Base-by-base conservation (phyloP, 2,888 invertebrate species). In the Dicycla oo region DNA sequence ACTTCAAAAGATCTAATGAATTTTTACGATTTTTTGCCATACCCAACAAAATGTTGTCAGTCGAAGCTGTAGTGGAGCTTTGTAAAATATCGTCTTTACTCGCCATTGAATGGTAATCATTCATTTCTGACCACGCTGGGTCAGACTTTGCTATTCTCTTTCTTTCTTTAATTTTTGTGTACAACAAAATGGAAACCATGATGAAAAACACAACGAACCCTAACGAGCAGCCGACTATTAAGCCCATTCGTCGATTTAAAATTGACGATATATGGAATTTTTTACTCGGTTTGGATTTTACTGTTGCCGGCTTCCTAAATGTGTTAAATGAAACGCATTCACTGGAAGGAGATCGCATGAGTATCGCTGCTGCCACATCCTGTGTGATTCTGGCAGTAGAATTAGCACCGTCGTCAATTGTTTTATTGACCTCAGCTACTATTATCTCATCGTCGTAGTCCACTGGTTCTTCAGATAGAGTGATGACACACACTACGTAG, bases 41-140 rank as follows among this genome's bases (percentile, higher is more conserved):
- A 86, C 96, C 95, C 88, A 95, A 88, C 85, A 96, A 91, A 89
- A 96, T 96, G 84, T 96, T 96, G 90, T 96, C 96, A 43, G 96
- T 95, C 61, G 96, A 96, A 83, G 95, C 95, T 56, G 94, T 93
- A 20, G 90, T 95, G 40, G 95, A 95, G 86, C 92, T 90, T 84
- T 95, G 93, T 84, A 95, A 86, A 83, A 95, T 91, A 80, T 96
- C 95, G 72, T 96, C 96, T 87, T 95, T 96, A 85, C 96, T 96
- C 65, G 93, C 93, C 88, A 95, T 92, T 26, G 95, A 95, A 88
- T 94, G 94, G 76, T 95, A 96, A 84, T 96, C 95, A 77, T 95
- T 95, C 94, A 96, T 93, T 88, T 96, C 96, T 10, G 95, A 90
- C 95, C 96, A 96, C 2, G 91, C 88, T 34, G 95, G 95, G 75